Evolutionary conservation across 2,797 vertebrate genomes (phyloP).

Genomic region (Neosilurus hyrtlii): DNA sequence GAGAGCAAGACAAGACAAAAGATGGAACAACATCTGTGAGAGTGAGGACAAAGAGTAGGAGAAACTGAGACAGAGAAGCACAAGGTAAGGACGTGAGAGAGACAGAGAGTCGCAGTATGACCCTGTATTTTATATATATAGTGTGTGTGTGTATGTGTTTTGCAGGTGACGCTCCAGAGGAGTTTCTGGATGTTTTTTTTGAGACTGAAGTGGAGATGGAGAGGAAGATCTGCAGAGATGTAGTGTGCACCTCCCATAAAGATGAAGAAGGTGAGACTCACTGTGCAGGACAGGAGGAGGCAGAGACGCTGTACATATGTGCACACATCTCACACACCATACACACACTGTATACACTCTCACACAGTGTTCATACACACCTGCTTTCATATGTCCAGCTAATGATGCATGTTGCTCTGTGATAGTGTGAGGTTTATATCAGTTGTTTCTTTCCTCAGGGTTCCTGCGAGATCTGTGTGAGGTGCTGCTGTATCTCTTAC

Average conservation of each 20-base stretch:
- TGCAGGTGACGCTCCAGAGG: constrained; percentile 84
- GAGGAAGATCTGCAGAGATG: constrained; percentile 91
- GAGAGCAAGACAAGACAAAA: background rate
- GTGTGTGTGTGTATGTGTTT: too few relatives aligned
- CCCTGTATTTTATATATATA: too few relatives aligned
- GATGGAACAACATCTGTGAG: too few relatives aligned
- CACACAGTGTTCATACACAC: background rate
- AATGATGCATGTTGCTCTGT: background rate
- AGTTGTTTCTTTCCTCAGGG: constrained; percentile 69
- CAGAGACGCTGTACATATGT: too few relatives aligned
- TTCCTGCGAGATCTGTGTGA: constrained; percentile 97
- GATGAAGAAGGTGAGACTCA: constrained; percentile 89
- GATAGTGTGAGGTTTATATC: background rate
- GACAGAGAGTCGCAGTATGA: too few relatives aligned
- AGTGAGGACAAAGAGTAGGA: background rate
- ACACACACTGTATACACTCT: background rate
- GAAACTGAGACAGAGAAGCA: background rate
- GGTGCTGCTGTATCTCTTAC: constrained; percentile 96
- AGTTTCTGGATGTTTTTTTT: constrained; percentile 94
- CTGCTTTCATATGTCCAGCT: background rate
- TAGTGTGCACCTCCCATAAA: constrained; percentile 93
- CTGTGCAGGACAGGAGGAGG: background rate
- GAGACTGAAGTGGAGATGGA: constrained; percentile 99
- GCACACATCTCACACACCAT: background rate
- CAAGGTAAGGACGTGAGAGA: too few relatives aligned